Evolutionary conservation across 2,888 invertebrate species (phyloP).

Genomic region (Ctena decussata): DNA sequence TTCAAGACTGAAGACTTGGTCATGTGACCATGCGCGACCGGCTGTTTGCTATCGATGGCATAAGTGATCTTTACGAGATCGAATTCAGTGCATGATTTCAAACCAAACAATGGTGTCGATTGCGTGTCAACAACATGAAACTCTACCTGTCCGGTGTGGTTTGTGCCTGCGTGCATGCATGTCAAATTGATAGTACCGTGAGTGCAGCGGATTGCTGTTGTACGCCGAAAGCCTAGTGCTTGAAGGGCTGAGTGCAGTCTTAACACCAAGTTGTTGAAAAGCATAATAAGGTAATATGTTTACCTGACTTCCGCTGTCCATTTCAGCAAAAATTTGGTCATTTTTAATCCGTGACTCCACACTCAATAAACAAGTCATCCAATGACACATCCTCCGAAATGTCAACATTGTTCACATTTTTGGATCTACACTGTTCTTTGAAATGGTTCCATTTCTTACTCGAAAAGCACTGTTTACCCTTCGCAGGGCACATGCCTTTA

Average conservation of each 20-base stretch:
- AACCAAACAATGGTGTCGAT: conserved; percentile 14
- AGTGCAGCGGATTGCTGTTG: background rate
- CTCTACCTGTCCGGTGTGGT: conserved; percentile 4
- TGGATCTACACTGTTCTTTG: background rate
- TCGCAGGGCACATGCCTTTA: too few relatives aligned
- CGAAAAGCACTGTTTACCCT: background rate
- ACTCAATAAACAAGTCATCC: background rate
- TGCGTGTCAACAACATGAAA: conserved; percentile 1
- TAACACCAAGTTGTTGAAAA: conserved; percentile 15
- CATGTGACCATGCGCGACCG: background rate
- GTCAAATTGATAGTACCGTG: background rate
- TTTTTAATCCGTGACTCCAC: background rate
- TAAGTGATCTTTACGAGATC: conserved; percentile 9
- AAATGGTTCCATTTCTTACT: conserved; percentile 15
- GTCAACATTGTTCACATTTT: too few relatives aligned
- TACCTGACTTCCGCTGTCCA: conserved; percentile 3
- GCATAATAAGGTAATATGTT: conserved; percentile 8
- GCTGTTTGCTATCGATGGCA: background rate
- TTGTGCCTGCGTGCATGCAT: background rate
- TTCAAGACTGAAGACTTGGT: background rate
- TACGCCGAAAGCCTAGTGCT: background rate
- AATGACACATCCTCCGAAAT: background rate
- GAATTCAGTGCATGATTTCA: background rate
- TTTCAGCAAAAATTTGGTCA: too few relatives aligned
- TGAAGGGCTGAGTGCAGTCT: conserved; percentile 8